Evolutionary conservation across 1,140 invertebrate species (phyloP).

Genomic region (Lethrus apterus): DNA sequence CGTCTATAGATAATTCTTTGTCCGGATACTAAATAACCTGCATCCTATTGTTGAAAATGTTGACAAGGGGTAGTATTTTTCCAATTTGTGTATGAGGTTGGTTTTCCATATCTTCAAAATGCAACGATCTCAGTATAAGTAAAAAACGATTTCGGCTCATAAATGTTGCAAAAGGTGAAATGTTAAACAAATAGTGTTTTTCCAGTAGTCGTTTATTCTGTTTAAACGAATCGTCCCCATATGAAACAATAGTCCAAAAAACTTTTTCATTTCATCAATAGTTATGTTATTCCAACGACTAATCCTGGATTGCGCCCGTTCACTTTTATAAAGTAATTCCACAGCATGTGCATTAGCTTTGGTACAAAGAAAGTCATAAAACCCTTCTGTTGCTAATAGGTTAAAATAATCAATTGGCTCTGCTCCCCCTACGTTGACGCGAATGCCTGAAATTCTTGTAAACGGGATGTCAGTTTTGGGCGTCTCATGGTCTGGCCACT

Average conservation of each 20-base stretch:
- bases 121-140: conserved; percentile 16
- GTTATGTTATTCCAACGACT: too few relatives aligned
- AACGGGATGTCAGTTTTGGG: too few relatives aligned
- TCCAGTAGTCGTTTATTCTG: conserved; percentile 16
- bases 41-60: conserved; percentile 31
- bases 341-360: too few relatives aligned
- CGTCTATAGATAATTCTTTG: conserved; percentile 28
- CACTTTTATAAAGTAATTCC: conserved; percentile 18
- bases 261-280: conserved; percentile 11
- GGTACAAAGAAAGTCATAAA: conserved; percentile 25
- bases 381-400: conserved; percentile 31
- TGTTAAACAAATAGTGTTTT: conserved; percentile 15
- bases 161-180: conserved; percentile 9
- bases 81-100: background rate
- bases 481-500: too few relatives aligned
- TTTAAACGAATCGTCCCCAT: conserved; percentile 12
- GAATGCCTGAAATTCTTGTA: too few relatives aligned
- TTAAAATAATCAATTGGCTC: conserved; percentile 7
- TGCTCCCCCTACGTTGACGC: background rate
- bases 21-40: conserved; percentile 24
- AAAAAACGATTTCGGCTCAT: conserved; percentile 20
- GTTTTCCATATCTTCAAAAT: conserved; percentile 16
- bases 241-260: conserved; percentile 16
- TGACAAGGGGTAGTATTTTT: conserved; percentile 19
- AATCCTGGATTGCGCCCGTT: background rate